Conservation (phyloP, 2,113 vertebrate genomes). For the Perccottus glenii region DNA sequence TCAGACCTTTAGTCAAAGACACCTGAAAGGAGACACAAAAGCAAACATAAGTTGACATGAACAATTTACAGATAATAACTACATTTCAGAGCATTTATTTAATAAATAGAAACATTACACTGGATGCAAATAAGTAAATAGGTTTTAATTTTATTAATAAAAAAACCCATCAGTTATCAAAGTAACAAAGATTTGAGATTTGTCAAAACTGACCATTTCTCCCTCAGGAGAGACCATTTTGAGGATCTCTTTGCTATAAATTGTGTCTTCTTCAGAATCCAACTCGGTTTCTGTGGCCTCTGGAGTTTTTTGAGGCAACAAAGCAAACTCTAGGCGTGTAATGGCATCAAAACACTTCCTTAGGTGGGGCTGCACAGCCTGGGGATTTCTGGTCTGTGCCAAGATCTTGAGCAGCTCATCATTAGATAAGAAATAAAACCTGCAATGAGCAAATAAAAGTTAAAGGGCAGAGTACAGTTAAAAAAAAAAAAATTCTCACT, state of each 20-base stretch:
- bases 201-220: constrained; percentile 78
- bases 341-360: constrained; percentile 89
- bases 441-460: constrained; percentile 41
- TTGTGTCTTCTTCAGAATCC: constrained; percentile 68
- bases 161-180: no score
- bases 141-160: no score
- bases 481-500: background rate
- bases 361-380: constrained; percentile 87
- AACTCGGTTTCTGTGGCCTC: constrained; percentile 31
- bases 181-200: background rate
- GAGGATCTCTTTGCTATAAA: constrained; percentile 84
- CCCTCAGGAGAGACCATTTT: constrained; percentile 86
- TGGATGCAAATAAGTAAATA: no score
- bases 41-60: background rate
- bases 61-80: background rate
- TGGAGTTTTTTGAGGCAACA: constrained; percentile 48
- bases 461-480: constrained; percentile 4
- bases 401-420: constrained; percentile 88
- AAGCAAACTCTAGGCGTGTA: constrained; percentile 81
- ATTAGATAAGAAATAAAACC: constrained; percentile 89
- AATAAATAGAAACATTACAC: no score
- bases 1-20: constrained; percentile 82
- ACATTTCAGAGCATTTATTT: no score
- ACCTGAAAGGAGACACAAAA: constrained; percentile 70
- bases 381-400: constrained; percentile 87